Base-by-base conservation (phyloP, 1,140 invertebrate species). In the Hypothenemus hampei region DNA sequence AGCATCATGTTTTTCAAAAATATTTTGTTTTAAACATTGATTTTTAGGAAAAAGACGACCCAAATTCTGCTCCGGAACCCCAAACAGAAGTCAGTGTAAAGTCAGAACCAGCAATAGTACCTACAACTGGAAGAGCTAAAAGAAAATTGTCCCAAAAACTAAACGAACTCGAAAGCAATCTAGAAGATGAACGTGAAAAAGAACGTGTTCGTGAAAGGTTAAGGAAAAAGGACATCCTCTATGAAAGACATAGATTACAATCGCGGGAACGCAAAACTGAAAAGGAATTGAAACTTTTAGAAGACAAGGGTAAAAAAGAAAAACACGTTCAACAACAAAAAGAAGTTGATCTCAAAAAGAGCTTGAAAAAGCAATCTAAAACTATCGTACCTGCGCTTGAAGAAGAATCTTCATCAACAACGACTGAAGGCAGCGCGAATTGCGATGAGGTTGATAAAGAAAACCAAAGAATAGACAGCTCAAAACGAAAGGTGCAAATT, bases 401-500 rank as follows among this genome's bases (percentile, higher is more conserved):
- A 65, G 83, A 85, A 63, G 84, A 86, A 60, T 81, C 81, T 2
- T 86, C 83, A 8, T 86, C 85, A 1, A 85, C 84, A 0, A 86
- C 84, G 4, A 86, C 84, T 8, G 84, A 87, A 63, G 83, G 82
- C 37, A 64, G 63, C 29, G 58, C 57, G 15, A 68, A 65, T 57
- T 64, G 64, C 37, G 66, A 68, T 13, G 69, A 70, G 48, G 55
- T 58, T 24, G 66, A 69, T 18, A 70, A 69, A 62, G 63, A 62
- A 55, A 60, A 63, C 44, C 60, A 64, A 61, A 63, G 53, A 61
- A 51, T 47, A 19, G 58, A 40, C 18, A 29, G 33, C 8, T 15
- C 26, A 15, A 56, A 56, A 13, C 31, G 33, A 15, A 56, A 43
- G 31, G 41, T 44, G 19, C 37, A 56, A n/a, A 21, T 48, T 16